Percentiles rank a stretch among this genome's conserved stretches.
phyloP scores from a whole-genome alignment of 1,140 invertebrate genomes.

The Pemphigus obesinymphae region DNA sequence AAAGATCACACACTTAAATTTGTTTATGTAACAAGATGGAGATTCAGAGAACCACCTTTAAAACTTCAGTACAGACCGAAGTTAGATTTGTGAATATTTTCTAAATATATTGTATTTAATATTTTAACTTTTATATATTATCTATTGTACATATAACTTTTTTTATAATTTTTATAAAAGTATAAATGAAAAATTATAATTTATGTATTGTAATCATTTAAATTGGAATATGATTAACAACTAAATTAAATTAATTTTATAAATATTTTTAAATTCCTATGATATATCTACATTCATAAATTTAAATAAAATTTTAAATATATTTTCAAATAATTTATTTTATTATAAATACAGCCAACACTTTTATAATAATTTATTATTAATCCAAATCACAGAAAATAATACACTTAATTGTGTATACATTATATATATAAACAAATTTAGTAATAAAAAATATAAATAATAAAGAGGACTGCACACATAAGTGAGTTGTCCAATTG shows the following conservation, averaged over 20 bases:
- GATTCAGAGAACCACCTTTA: constrained; percentile 85
- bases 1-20: constrained; percentile 99
- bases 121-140: not conserved
- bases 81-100: constrained; percentile 59
- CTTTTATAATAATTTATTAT: no score
- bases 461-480: no score
- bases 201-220: not conserved
- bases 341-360: no score
- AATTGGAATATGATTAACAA: not conserved
- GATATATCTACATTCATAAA: no score
- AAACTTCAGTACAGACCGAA: constrained; percentile 76
- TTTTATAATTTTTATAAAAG: not conserved
- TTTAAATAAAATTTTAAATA: no score
- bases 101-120: not conserved
- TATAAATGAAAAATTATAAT: not conserved
- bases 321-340: no score
- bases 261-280: not conserved
- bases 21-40: constrained; percentile 95
- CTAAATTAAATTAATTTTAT: not conserved
- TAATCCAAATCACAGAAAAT: no score
- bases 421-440: no score
- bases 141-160: not conserved
- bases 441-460: no score
- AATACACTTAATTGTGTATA: no score
- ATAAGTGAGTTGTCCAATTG: no score